phyloP scores from a whole-genome alignment of 2,797 vertebrate genomes.

The Centropyge bicolor region DNA sequence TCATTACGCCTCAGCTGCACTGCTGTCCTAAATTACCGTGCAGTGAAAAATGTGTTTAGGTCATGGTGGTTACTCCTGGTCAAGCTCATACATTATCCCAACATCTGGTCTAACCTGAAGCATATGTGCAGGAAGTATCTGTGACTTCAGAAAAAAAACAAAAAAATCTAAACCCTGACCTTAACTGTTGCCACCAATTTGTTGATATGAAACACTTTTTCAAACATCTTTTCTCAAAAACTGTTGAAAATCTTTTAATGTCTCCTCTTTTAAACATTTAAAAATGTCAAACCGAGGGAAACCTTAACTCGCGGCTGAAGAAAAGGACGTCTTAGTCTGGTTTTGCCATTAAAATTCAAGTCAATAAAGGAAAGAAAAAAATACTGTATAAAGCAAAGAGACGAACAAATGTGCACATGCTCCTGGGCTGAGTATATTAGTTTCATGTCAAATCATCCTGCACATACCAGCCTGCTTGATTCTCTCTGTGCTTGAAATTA shows the following conservation, averaged over 20 bases:
- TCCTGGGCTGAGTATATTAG: slow-evolving; percentile 39
- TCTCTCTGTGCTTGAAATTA: slow-evolving; percentile 58
- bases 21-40: background rate
- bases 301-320: background rate
- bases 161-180: background rate
- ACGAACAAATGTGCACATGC: slow-evolving; percentile 16
- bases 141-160: background rate
- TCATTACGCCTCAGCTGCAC: background rate
- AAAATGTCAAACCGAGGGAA: background rate
- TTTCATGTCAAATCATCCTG: slow-evolving; percentile 38
- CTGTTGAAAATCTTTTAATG: background rate
- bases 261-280: background rate
- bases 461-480: slow-evolving; percentile 26
- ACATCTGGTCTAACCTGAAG: background rate
- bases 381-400: slow-evolving; percentile 9
- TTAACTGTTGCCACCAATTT: slow-evolving; percentile 7
- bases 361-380: slow-evolving; percentile 8
- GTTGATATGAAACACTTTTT: background rate
- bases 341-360: slow-evolving; percentile 1
- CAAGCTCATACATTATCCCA: slow-evolving; percentile 10
- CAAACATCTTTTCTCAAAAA: too few relatives aligned
- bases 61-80: background rate
- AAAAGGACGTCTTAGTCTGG: background rate
- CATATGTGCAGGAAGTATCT: slow-evolving; percentile 10
- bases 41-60: background rate